phyloP scores from a whole-genome alignment of 2,888 invertebrate genomes.

The Alcis repandata region DNA sequence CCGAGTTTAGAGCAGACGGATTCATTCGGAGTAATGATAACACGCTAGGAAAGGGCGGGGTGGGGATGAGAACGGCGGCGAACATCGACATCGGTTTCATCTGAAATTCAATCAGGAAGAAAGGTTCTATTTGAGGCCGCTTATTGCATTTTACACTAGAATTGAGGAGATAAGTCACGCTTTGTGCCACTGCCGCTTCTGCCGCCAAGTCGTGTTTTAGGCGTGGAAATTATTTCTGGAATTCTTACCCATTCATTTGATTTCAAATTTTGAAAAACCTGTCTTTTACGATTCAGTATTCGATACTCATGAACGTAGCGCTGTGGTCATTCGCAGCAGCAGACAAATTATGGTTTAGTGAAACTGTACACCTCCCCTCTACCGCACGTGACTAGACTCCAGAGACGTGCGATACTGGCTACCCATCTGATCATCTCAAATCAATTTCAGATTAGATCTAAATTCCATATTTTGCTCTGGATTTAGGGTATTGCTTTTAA shows the following conservation, averaged over 20 bases:
- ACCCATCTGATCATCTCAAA: conserved; percentile 66
- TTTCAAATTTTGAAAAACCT: background rate
- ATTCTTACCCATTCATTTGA: background rate
- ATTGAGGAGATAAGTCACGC: conserved; percentile 2
- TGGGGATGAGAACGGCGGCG: conserved; percentile 19
- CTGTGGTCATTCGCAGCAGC: conserved; percentile 13
- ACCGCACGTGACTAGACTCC: conserved; percentile 69
- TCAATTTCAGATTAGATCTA: conserved; percentile 79
- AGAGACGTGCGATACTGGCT: conserved; percentile 64
- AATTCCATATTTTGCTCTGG: conserved; percentile 65
- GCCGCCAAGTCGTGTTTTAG: background rate
- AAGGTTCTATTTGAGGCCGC: conserved; percentile 22
- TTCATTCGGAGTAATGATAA: conserved; percentile 49
- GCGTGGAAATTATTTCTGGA: no score
- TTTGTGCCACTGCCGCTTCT: background rate
- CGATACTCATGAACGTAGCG: background rate
- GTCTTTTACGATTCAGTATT: background rate
- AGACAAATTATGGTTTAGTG: conserved; percentile 15
- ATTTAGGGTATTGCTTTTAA: conserved; percentile 10
- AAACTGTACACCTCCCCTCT: conserved; percentile 41
- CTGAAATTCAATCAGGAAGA: conserved; percentile 30
- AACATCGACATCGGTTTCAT: conserved; percentile 30
- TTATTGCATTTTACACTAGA: conserved; percentile 7
- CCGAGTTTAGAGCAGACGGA: conserved; percentile 59
- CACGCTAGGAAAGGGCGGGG: conserved; percentile 27